These are phyloP conservation scores for Encarsia formosa DNA, from an alignment of 2,888 invertebrate genomes.

Conservation along the genomic window DNA sequence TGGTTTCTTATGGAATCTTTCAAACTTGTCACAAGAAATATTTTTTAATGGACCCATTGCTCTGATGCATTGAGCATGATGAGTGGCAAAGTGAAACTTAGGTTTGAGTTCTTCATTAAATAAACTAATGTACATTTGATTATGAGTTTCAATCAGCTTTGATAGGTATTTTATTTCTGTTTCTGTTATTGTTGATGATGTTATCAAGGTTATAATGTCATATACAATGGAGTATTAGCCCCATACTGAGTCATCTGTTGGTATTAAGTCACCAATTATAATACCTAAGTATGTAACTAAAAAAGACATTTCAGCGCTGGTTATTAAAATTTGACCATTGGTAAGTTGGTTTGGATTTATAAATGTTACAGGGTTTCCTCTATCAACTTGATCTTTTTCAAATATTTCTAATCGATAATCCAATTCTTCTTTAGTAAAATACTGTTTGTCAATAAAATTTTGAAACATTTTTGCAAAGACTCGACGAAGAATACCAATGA, in stretches of 20 bases:
- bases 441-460: slow-evolving; percentile 25
- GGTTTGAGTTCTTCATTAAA: slow-evolving; percentile 18
- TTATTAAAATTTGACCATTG: slow-evolving; percentile 27
- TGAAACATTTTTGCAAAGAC: slow-evolving; percentile 36
- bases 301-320: slow-evolving; percentile 37
- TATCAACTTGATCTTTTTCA: slow-evolving; percentile 25
- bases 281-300: slow-evolving; percentile 31
- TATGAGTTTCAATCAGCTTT: not conserved
- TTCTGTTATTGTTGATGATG: slow-evolving; percentile 1
- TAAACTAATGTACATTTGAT: too few relatives aligned
- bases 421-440: slow-evolving; percentile 27
- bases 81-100: slow-evolving; percentile 14
- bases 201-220: slow-evolving; percentile 15
- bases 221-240: slow-evolving; percentile 15
- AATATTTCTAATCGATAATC: slow-evolving; percentile 31
- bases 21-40: too few relatives aligned
- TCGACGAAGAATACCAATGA: slow-evolving; percentile 35
- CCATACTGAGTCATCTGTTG: slow-evolving; percentile 16
- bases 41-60: slow-evolving; percentile 13
- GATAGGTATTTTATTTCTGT: slow-evolving; percentile 14
- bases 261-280: too few relatives aligned
- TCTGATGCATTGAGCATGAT: not conserved
- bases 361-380: slow-evolving; percentile 28
- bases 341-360: slow-evolving; percentile 3
- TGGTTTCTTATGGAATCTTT: too few relatives aligned